Evolutionary conservation across 2,797 vertebrate genomes (phyloP), one percentile per base, ranked within the genome.

Genomic region (Sebastes kiyomatsui): DNA sequence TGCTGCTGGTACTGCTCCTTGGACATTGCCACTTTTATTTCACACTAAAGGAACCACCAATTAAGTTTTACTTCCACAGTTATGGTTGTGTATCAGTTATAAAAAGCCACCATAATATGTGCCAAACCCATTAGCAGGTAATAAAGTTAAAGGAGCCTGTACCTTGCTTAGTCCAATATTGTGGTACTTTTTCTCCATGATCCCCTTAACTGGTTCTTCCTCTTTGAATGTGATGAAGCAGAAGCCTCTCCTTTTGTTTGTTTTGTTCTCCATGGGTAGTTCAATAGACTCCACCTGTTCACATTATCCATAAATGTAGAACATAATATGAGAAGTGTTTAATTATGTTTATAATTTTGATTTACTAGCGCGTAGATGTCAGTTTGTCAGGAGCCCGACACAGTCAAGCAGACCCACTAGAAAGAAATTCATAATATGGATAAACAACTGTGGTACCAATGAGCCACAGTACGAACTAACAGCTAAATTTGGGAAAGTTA

Each of bases 121-220:
- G 18, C 4, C 5, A 33, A 16, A 16, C 2, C 1, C 23, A 27
- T 35, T 1, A 22, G 10, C 10, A 30, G 32, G 20, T 5, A 8
- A n/a, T 42, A 2, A 28, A 56, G 46, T 33, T 49, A 7, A 42
- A 23, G 7, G 5, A 16, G 2, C 1, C 7, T 91, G 62, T 96
- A 99, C 98, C 97, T 99, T 99, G 96, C 98, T 99, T 72, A 99
- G 96, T 79, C 99, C 99, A 74, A 99, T 97, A 73, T 99, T 99
- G 92, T 99, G 99, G 88, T 98, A 99, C 92, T 99, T 99, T 90
- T 99, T 99, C 93, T 99, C 98, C 97, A 99, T 99, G 87, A 99
- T 98, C 85, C 95, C 97, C 93, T 99, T 99, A 49, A 99, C 99
- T 33, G 97, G 96, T 12, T 99, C 99, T 81, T 99, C 98, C 66